Evolutionary conservation across 2,797 vertebrate species (phyloP), one percentile per base, ranked within the genome.

Genomic region (Leontocebus nigricollis): DNA sequence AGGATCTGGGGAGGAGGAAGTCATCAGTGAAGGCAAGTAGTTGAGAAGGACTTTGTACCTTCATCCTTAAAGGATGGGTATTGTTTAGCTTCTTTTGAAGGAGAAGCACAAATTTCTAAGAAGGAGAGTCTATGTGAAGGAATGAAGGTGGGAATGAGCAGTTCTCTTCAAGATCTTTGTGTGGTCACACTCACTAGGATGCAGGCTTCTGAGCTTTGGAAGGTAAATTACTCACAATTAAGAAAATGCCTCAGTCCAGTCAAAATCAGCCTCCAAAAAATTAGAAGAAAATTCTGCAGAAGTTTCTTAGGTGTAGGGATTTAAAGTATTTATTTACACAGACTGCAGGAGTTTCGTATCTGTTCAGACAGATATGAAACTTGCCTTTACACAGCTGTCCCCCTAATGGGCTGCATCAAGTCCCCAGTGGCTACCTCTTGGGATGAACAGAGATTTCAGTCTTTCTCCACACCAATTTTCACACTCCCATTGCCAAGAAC

Each of bases 321-420:
- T 96, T 90, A 80, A 93, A 83, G 41, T 93, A 91, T 91, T 91
- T 93, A 67, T 97, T 98, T 97, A 75, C 82, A 17, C 24, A 90
- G 82, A 80, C 48, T 80, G 7, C 33, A 80, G 87, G 77, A 94
- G 93, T 89, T 39, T 39, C 39, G 39, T 39, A 39, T 39, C 39
- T 90, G 73, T 87, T 97, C 90, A 83, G 96, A 97, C 59, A 88
- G 75, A 94, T 73, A 73, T 19, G 41, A 94, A 93, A 91, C 90
- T 81, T 93, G 96, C 75, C 73, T 92, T 77, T 79, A 79, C 48
- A 82, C 73, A 72, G 75, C 92, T 52, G 22, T 96, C 48, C 41
- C 70, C 88, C 59, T 95, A 94, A 97, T 93, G 70, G 93, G 44
- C 93, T 94, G 52, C 87, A 22, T 50, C 3, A 0, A 9, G 57